Percentiles rank a stretch among this genome's conserved stretches.
phyloP scores from a whole-genome alignment of 2,888 invertebrate species.

The Drosophila hawaiiensis region DNA sequence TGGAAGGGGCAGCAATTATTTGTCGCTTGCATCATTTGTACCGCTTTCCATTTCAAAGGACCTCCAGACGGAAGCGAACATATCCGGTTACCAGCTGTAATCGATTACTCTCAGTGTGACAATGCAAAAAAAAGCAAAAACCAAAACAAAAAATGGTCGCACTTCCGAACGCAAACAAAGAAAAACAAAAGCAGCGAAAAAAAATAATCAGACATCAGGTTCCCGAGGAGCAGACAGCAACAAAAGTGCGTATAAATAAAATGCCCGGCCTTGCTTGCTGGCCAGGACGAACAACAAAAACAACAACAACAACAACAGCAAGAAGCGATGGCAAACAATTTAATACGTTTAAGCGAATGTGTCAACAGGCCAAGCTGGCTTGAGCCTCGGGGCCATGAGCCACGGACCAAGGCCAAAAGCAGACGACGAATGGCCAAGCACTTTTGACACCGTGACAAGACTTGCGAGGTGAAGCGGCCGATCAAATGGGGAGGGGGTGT shows the following conservation, averaged over 20 bases:
- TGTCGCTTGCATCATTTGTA: constrained; percentile 46
- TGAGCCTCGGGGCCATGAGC: constrained; percentile 62
- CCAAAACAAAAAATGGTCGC: constrained; percentile 34
- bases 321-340: constrained; percentile 76
- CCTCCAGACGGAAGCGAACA: constrained; percentile 63
- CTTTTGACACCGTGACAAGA: constrained; percentile 69
- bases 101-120: constrained; percentile 75
- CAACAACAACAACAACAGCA: constrained; percentile 52
- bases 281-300: constrained; percentile 33
- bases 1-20: constrained; percentile 43
- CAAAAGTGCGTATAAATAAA: constrained; percentile 63
- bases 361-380: constrained; percentile 80
- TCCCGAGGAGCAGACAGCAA: constrained; percentile 27
- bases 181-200: constrained; percentile 5
- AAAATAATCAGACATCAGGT: constrained; percentile 45
- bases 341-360: constrained; percentile 82
- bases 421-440: constrained; percentile 66
- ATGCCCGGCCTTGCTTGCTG: constrained; percentile 35
- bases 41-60: constrained; percentile 17
- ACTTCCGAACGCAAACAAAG: constrained; percentile 72
- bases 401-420: constrained; percentile 35
- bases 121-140: constrained; percentile 36
- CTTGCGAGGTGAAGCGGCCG: constrained; percentile 23
- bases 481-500: background rate
- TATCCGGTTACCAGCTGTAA: constrained; percentile 71